A percentile compares a stretch with the other conserved stretches of the same genome.
Conservation (phyloP, 2,888 invertebrate species). For the Hylaea fasciaria region DNA sequence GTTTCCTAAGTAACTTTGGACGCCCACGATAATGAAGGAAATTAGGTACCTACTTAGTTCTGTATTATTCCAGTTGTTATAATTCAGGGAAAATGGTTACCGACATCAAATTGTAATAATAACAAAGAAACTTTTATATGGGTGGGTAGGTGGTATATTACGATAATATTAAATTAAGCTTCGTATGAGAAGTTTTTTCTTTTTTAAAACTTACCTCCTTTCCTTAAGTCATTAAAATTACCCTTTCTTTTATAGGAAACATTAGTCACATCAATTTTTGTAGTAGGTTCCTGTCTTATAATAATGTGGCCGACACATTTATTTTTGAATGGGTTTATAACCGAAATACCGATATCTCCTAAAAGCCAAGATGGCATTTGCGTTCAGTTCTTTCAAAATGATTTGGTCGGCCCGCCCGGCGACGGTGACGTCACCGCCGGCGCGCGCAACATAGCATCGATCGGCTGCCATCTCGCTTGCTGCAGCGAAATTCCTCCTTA, state of each 20-base stretch:
- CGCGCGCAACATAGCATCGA: constrained; percentile 80
- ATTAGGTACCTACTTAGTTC: constrained; percentile 2
- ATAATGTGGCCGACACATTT: too few species aligned
- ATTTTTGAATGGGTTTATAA: background rate
- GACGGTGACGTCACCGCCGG: constrained; percentile 76
- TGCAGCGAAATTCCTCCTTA: constrained; percentile 60
- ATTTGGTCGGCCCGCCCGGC: constrained; percentile 67
- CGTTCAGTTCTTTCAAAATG: constrained; percentile 60
- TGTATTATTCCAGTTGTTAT: background rate
- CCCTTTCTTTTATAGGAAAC: too few species aligned
- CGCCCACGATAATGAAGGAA: background rate
- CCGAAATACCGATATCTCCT: background rate
- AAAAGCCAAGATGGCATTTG: constrained; percentile 36
- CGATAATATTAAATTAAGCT: too few species aligned
- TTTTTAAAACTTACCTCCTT: too few species aligned
- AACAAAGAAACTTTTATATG: too few species aligned
- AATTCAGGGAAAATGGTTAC: background rate
- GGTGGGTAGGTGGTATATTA: too few species aligned
- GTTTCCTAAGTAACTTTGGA: constrained; percentile 43
- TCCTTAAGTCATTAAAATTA: too few species aligned
- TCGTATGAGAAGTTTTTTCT: too few species aligned
- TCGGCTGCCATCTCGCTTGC: constrained; percentile 62
- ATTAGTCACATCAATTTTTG: too few species aligned
- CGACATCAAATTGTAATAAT: too few species aligned
- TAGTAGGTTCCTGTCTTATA: too few species aligned